Base-by-base conservation (phyloP, 2,797 vertebrate species). In the Poecilia picta region DNA sequence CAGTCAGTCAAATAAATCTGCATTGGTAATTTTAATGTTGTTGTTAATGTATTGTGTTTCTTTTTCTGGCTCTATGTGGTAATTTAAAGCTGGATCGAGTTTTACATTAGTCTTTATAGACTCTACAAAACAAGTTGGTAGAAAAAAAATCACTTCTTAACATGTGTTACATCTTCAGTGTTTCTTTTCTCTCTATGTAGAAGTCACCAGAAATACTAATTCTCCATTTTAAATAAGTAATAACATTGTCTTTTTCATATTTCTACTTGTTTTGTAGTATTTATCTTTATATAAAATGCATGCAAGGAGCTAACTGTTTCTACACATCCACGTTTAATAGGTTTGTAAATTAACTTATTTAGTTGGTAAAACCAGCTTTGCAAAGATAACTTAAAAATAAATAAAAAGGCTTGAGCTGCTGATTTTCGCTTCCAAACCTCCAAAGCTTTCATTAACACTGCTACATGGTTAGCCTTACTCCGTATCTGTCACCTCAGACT, bases 391-490 rank as follows among this genome's bases (percentile, higher is more conserved):
- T n/a, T 36, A 6, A 18, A 66, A 66, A 39, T 59, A 28, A 28
- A 31, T 20, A 15, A 62, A 66, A 39, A 66, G 10, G 7, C 7
- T 66, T 2, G 33, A 33, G 16, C 39, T 43, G 39, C 11, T 70
- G 11, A n/a, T 25, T 12, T 36, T 43, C 20, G 25, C 20, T 43
- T 43, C 12, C 23, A 70, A 41, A 43, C 39, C 66, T 70, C 66
- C 39, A 43, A 70, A 70, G 66, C 39, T 70, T 70, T 70, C 66
- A 70, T 70, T 70, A n/a, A n/a, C 66, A 70, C 66, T 43, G 11
- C 23, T 68, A n/a, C 39, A 41, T 70, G 39, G 23, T 41, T 43
- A 23, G 66, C 25, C 66, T 31, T 41, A 13, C 66, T 2, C 39
- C 2, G 13, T 43, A 70, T n/a, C 11, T 43, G 66, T 70, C 66